These are phyloP conservation scores for Elephas maximus DNA, from an alignment of 2,113 vertebrate genomes.

Conservation along the genomic window DNA sequence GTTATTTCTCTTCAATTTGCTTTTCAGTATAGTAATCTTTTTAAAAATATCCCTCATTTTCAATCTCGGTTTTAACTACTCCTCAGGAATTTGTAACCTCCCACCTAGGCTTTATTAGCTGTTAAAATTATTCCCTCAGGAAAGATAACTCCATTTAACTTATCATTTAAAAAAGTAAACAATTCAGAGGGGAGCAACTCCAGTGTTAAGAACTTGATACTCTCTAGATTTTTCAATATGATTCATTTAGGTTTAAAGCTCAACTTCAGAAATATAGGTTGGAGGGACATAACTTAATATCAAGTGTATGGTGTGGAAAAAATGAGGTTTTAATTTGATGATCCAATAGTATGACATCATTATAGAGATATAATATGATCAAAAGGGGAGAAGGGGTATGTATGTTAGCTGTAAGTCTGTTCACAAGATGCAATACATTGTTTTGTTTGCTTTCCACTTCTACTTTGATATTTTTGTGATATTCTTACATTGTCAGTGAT, in stretches of 20 bases:
- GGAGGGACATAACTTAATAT: background rate
- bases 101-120: constrained; percentile 74
- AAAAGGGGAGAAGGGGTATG: background rate
- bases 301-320: background rate
- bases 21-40: constrained; percentile 77
- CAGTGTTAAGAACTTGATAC: constrained; percentile 51
- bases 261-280: constrained; percentile 47
- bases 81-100: constrained; percentile 57
- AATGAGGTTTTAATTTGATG: background rate
- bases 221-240: constrained; percentile 50
- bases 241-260: constrained; percentile 65
- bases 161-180: constrained; percentile 67
- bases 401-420: background rate
- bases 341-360: background rate
- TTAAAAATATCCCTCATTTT: constrained; percentile 51
- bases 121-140: constrained; percentile 66
- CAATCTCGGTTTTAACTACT: constrained; percentile 71
- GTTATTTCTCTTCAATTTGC: constrained; percentile 70
- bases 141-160: constrained; percentile 67
- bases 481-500: constrained; percentile 41
- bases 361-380: background rate
- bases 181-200: constrained; percentile 26
- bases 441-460: constrained; percentile 47
- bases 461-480: constrained; percentile 38
- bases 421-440: background rate